Base-by-base conservation (phyloP, 2,888 invertebrate genomes). In the Melieria crassipennis region DNA sequence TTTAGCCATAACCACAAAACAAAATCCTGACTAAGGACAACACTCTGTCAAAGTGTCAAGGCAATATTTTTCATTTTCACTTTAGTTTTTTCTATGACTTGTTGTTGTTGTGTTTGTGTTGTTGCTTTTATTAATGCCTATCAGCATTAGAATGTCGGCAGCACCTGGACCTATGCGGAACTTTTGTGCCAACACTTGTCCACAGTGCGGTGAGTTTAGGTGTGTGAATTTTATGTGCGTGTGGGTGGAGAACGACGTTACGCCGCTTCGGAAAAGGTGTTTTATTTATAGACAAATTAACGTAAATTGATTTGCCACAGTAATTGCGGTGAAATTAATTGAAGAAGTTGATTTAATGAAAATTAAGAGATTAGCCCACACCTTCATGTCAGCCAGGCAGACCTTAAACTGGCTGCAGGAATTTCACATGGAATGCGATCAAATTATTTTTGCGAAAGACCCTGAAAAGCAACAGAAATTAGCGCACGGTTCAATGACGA, bases 261-360 rank as follows among this genome's bases (percentile, higher is more conserved):
- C 10, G 42, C 30, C 4, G 42, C 58, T 58, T n/a, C 43, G 11
- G 30, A 58, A 11, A 61, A 46, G 57, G 56, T 63, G 46, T 63
- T 63, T 62, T 63, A 69, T 69, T 62, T 63, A 56, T 62, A 69
- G 62, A 46, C 30, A n/a, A 43, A 64, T 64, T 63, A 48, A 56
- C 50, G 57, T 55, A 64, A 70, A 73, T 70, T 64, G 70, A 73
- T 73, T 70, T 70, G 61, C 57, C 70, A 65, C 64, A 61, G 63
- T 45, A 73, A 68, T 70, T 73, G 70, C 61, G 73, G 67, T 61
- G 61, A 61, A 67, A 73, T 70, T 68, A 73, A 73, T 70, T 70
- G 73, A 73, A 73, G 70, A 73, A 73, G 62, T 73, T 73, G 56
- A 62, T 64, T 69, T 69, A 13, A 69, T 56, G 63, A 52, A 61